Conservation (phyloP, 2,113 vertebrate species). For the Urocynchramus pylzowi region DNA sequence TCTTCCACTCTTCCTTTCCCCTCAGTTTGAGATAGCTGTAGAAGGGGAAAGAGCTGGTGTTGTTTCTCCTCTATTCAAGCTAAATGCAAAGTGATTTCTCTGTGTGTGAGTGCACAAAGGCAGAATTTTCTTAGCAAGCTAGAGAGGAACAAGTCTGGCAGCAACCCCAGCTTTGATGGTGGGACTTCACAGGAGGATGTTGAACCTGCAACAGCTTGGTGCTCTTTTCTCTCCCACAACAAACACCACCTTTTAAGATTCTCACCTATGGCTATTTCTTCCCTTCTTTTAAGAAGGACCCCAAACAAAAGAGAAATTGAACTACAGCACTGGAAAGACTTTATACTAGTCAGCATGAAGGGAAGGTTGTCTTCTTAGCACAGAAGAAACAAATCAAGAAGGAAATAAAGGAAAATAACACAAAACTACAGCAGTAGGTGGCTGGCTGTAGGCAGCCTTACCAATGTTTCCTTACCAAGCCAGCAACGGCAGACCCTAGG, state of each 20-base stretch:
- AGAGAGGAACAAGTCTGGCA: background rate
- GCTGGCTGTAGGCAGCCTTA: background rate
- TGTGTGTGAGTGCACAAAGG: background rate
- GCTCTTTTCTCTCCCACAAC: conserved; percentile 1
- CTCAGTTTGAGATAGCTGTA: background rate
- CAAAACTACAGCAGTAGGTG: background rate
- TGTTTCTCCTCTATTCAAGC: background rate
- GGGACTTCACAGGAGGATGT: background rate
- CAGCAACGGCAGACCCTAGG: background rate
- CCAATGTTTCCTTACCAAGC: background rate
- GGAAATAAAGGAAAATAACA: background rate
- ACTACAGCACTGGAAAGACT: background rate
- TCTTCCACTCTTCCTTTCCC: background rate
- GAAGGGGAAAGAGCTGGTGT: background rate
- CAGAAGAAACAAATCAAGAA: background rate
- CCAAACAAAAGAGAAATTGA: background rate
- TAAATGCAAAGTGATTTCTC: background rate
- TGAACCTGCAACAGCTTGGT: background rate
- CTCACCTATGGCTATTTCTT: conserved; percentile 21
- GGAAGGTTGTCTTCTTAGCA: background rate
- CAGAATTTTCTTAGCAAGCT: conserved; percentile 4
- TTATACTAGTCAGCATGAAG: background rate
- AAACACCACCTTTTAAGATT: conserved; percentile 39
- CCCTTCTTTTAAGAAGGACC: background rate
- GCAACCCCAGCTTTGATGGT: background rate